Conservation (phyloP, 2,113 vertebrate species). For the Anoura caudifer region DNA sequence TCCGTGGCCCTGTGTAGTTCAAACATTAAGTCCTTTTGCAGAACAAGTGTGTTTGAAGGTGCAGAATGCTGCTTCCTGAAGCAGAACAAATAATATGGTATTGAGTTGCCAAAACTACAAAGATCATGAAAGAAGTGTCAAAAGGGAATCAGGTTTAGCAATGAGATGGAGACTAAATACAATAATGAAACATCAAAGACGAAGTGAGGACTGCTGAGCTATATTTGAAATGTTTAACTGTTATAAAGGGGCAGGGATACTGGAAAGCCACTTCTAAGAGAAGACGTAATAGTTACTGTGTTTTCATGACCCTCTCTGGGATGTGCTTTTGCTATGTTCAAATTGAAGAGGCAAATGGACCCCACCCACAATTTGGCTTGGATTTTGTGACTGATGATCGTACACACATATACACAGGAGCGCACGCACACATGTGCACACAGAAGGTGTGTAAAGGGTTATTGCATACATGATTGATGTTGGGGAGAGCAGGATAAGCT, state of each 20-base stretch:
- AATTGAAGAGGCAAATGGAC: background rate
- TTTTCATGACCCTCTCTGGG: background rate
- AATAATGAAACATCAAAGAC: background rate
- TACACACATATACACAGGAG: background rate
- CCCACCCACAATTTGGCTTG: background rate
- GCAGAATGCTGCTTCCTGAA: background rate
- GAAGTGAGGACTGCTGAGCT: background rate
- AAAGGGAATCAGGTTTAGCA: background rate
- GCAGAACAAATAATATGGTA: background rate
- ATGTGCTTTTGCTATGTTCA: background rate
- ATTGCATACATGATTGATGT: background rate
- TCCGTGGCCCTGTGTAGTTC: background rate
- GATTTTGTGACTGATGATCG: background rate
- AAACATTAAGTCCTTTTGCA: background rate
- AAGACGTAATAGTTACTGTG: background rate
- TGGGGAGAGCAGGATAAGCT: background rate
- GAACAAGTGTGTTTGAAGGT: background rate
- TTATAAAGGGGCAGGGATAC: background rate
- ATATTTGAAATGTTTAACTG: background rate
- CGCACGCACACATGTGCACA: background rate
- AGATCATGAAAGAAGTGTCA: background rate
- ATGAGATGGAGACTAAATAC: background rate
- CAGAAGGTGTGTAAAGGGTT: background rate
- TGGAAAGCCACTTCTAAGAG: background rate
- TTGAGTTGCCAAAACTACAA: background rate